Conservation (phyloP, 2,888 invertebrate genomes). For the Drosophila pseudotakahashii region DNA sequence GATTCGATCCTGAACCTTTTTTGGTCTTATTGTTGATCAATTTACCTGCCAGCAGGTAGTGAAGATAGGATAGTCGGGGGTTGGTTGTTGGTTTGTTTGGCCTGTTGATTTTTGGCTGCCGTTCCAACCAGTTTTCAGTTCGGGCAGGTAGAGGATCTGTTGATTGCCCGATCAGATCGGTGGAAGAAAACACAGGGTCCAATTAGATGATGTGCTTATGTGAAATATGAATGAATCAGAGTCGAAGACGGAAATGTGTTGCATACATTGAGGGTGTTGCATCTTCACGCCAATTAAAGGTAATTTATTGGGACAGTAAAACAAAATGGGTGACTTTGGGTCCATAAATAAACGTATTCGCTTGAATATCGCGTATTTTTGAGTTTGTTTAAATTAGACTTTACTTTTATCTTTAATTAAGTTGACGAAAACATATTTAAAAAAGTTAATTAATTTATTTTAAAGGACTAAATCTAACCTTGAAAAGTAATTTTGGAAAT, state of each 20-base stretch:
- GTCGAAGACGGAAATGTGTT: constrained; percentile 1
- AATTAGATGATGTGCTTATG: constrained; percentile 51
- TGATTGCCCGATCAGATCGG: constrained; percentile 15
- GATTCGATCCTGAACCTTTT: constrained; percentile 44
- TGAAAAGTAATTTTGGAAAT: no score
- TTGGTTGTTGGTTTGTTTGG: constrained; percentile 48
- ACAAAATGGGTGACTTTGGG: not conserved
- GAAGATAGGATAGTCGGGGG: constrained; percentile 54
- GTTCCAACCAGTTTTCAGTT: constrained; percentile 56
- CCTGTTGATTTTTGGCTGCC: constrained; percentile 21
- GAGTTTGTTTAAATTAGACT: not conserved
- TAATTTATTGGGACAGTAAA: constrained; percentile 6
- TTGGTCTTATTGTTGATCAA: constrained; percentile 50
- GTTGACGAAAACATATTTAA: no score
- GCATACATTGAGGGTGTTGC: constrained; percentile 32
- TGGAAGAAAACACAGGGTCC: constrained; percentile 31
- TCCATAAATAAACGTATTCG: not conserved
- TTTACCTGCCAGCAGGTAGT: constrained; percentile 70
- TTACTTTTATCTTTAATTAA: no score
- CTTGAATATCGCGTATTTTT: not conserved
- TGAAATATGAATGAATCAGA: constrained; percentile 26
- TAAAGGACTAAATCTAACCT: no score
- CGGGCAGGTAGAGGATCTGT: constrained; percentile 19
- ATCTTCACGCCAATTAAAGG: constrained; percentile 1
- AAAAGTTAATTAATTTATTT: no score